Percentiles rank a stretch among this genome's conserved stretches.
These are phyloP conservation scores for Heliothis virescens DNA, from an alignment of 1,140 invertebrate species.

Conservation along the genomic window DNA sequence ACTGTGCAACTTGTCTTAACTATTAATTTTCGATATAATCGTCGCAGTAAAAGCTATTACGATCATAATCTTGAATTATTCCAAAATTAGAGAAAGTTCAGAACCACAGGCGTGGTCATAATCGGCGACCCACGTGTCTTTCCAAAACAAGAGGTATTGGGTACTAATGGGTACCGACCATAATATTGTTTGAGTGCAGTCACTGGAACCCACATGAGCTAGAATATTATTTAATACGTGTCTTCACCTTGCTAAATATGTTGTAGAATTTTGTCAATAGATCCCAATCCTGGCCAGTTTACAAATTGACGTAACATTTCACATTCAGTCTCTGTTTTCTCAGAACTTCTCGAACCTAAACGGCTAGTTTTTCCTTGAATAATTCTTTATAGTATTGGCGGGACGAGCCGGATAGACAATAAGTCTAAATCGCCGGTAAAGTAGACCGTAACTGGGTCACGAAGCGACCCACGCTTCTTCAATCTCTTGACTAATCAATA, in stretches of 20 bases:
- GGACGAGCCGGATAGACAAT: conserved; percentile 37
- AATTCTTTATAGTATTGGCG: conserved; percentile 12
- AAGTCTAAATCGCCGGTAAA: conserved; percentile 40
- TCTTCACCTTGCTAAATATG: background rate
- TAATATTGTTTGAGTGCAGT: background rate
- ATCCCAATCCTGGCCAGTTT: background rate
- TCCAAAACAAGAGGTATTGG: conserved; percentile 24
- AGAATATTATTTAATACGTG: background rate
- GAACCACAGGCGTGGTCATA: conserved; percentile 18
- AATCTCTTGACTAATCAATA: conserved; percentile 46
- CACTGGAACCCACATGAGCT: conserved; percentile 9
- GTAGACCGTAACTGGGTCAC: conserved; percentile 43
- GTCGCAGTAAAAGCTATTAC: background rate
- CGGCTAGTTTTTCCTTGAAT: conserved; percentile 18
- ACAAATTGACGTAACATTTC: background rate
- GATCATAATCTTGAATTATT: background rate
- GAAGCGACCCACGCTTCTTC: conserved; percentile 30
- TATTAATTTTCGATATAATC: background rate
- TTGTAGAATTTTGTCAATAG: conserved; percentile 7
- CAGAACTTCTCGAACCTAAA: conserved; percentile 5
- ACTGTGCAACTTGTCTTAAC: background rate
- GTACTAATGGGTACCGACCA: background rate
- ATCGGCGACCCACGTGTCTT: conserved; percentile 28
- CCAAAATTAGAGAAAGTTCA: conserved; percentile 43
- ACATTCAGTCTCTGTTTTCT: conserved; percentile 16